Conservation (phyloP, 2,113 vertebrate species). For the Rallus limicola region DNA sequence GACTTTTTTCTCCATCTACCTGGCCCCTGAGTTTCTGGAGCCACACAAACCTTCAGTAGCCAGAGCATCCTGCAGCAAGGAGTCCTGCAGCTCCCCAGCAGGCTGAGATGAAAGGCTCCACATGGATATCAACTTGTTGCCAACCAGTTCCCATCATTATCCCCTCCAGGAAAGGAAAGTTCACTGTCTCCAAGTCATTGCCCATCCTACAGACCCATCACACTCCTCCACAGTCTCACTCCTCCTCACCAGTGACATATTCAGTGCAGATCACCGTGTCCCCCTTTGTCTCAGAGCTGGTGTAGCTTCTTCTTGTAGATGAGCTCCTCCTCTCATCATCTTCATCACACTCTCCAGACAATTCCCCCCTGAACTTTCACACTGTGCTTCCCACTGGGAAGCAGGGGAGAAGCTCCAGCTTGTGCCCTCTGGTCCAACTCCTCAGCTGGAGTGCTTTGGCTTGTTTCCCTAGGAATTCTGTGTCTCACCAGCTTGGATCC, state of each 20-base stretch:
- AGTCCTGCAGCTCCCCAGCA: background rate
- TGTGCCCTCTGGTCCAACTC: background rate
- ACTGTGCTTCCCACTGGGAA: background rate
- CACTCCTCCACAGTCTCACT: background rate
- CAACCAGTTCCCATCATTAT: background rate
- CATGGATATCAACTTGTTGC: background rate
- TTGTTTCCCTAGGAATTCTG: background rate
- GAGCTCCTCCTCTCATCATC: background rate
- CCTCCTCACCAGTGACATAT: background rate
- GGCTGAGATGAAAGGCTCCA: background rate
- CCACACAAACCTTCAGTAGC: background rate
- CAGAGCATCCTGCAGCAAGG: background rate
- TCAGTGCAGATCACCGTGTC: accelerated
- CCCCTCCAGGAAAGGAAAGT: background rate
- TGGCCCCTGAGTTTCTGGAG: background rate
- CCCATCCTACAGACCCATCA: background rate
- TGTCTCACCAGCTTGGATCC: background rate
- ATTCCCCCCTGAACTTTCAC: background rate
- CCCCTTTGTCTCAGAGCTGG: background rate
- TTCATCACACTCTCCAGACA: background rate
- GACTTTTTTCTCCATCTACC: background rate
- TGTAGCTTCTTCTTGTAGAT: background rate
- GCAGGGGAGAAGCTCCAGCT: background rate
- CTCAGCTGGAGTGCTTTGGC: background rate
- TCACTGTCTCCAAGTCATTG: background rate